phyloP scores from a whole-genome alignment of 2,113 vertebrate species.

The Naja naja region DNA sequence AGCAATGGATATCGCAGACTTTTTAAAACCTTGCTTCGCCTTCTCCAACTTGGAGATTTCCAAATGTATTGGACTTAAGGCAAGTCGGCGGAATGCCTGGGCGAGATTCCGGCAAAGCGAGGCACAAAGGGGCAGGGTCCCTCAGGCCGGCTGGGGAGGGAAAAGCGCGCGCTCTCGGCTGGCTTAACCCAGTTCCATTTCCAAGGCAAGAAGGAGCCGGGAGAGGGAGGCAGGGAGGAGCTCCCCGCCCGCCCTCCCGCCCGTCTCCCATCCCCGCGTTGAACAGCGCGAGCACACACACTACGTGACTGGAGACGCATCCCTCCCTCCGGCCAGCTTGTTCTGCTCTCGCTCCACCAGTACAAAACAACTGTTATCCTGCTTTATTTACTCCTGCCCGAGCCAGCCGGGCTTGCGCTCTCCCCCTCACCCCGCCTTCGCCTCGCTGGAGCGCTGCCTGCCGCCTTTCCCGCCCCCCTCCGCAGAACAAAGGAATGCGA shows the following conservation, averaged over 20 bases:
- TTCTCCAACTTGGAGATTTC: background rate
- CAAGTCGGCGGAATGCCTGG: background rate
- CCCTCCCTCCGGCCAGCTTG: slow-evolving; percentile 37
- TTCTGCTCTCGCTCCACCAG: slow-evolving; percentile 39
- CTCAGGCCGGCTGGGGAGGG: background rate
- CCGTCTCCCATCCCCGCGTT: background rate
- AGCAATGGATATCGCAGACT: background rate
- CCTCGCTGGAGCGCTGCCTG: slow-evolving; percentile 23
- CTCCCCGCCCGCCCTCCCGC: background rate
- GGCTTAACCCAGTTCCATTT: background rate
- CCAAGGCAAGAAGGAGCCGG: background rate
- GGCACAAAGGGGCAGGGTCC: background rate
- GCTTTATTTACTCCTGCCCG: slow-evolving; percentile 18
- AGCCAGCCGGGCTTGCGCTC: background rate
- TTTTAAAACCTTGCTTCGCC: background rate
- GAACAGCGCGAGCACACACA: slow-evolving; percentile 19
- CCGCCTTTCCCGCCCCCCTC: slow-evolving; percentile 17
- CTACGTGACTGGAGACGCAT: slow-evolving; percentile 52
- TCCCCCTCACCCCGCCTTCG: background rate
- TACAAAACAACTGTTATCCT: slow-evolving; percentile 37
- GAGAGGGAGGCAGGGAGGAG: background rate
- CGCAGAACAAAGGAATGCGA: slow-evolving; percentile 76
- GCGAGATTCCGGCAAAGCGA: background rate
- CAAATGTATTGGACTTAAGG: background rate
- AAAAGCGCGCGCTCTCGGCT: background rate